phyloP scores from a whole-genome alignment of 2,113 vertebrate species.

The Poecilia latipinna region DNA sequence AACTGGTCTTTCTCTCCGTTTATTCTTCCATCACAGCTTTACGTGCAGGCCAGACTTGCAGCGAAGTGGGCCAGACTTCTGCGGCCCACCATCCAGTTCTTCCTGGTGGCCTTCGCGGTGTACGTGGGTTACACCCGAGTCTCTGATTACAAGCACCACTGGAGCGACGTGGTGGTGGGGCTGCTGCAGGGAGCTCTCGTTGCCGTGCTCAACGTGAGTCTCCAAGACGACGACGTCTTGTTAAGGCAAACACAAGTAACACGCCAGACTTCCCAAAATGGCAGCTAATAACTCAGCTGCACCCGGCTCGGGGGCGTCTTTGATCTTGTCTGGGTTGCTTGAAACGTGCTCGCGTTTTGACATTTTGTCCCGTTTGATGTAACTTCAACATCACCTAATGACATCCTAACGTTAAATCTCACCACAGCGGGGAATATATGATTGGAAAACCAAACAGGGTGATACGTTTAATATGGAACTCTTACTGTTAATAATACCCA shows the following conservation, averaged over 20 bases:
- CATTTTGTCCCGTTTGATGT: conserved; percentile 5
- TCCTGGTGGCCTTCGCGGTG: conserved; percentile 91
- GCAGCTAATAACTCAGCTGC: neutral
- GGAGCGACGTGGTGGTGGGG: conserved; percentile 93
- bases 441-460: conserved; percentile 40
- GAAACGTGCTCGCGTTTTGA: neutral
- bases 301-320: neutral
- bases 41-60: conserved; percentile 88
- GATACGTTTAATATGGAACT: conserved; percentile 26
- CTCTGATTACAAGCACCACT: conserved; percentile 96
- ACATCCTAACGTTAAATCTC: conserved; percentile 24
- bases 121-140: conserved; percentile 95
- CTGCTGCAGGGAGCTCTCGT: conserved; percentile 92
- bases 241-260: conserved; percentile 17
- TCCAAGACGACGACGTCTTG: conserved; percentile 15
- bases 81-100: conserved; percentile 94
- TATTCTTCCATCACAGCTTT: conserved; percentile 80
- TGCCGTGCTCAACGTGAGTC: conserved; percentile 87
- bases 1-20: neutral
- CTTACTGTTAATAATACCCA: neutral
- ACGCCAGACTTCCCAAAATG: neutral
- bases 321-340: neutral
- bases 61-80: conserved; percentile 91
- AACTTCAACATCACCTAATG: conserved; percentile 20
- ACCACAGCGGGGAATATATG: conserved; percentile 19